phyloP scores from a whole-genome alignment of 2,888 invertebrate genomes.

The Maniola hyperantus region DNA sequence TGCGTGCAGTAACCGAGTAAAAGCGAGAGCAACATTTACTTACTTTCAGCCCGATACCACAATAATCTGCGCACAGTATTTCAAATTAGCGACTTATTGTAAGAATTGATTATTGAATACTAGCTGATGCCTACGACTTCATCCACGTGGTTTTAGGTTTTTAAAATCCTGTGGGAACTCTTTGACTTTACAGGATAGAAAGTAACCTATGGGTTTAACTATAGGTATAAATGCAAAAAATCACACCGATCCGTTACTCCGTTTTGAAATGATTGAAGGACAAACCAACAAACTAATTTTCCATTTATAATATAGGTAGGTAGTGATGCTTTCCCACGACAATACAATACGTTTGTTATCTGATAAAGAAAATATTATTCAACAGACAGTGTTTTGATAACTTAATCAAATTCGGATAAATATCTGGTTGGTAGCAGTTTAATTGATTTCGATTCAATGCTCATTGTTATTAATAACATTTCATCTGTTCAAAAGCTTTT shows the following conservation, averaged over 20 bases:
- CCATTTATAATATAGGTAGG: too few relatives aligned
- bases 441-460: constrained; percentile 28
- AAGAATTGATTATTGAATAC: constrained; percentile 1
- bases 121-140: too few relatives aligned
- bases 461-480: constrained; percentile 46
- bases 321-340: constrained; percentile 33
- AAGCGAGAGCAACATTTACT: constrained; percentile 67
- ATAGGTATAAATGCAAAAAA: too few relatives aligned
- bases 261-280: too few relatives aligned
- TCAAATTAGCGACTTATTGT: constrained; percentile 8
- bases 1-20: constrained; percentile 59
- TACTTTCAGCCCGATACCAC: constrained; percentile 44
- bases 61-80: constrained; percentile 29
- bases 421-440: constrained; percentile 24
- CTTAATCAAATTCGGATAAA: constrained; percentile 28
- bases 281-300: too few relatives aligned
- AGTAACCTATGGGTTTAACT: too few relatives aligned
- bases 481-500: constrained; percentile 9
- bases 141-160: too few relatives aligned
- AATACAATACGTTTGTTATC: constrained; percentile 36
- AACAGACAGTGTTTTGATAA: constrained; percentile 33
- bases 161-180: too few relatives aligned
- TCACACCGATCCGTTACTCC: too few relatives aligned
- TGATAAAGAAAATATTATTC: constrained; percentile 31
- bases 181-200: too few relatives aligned